Evolutionary conservation across 2,797 vertebrate genomes (phyloP), one percentile per base, ranked within the genome.

Genomic region (Morus bassanus): DNA sequence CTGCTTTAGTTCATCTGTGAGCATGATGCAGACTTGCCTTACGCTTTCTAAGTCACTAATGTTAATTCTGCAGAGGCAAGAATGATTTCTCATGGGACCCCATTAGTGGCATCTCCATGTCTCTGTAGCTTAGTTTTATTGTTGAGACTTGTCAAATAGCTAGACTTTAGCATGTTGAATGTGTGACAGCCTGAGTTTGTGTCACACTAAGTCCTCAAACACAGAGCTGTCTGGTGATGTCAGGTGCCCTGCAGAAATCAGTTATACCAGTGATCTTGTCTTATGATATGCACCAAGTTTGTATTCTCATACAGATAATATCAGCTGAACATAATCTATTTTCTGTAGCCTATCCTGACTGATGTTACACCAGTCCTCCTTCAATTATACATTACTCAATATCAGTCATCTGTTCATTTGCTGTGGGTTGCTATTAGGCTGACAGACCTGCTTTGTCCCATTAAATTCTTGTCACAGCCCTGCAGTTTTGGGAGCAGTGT

Each of bases 181-280:
- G 37, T 89, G 84, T 87, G 93, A 80, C 91, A 96, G 48, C 25
- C 75, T 25, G n/a, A 91, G 48, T 91, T 93, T 85, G 18, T 93
- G 63, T 96, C 92, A 77, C 75, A 68, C 33, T 30, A 45, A 56
- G 65, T 86, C 46, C 43, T 86, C 46, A 91, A 80, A 64, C 45
- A 41, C 33, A 18, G 35, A 3, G 12, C 10, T 88, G 48, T 25
- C 61, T 72, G 69, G 51, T 78, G 69, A 64, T 74, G 85, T 92
- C 80, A 78, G 54, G 37, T 87, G 72, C 84, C 39, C 63, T 92
- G 75, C 63, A 92, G 91, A 74, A 85, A 50, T 77, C 43, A n/a
- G 51, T 89, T 67, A 76, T 30, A 74, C 11, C 70, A 85, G 30
- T 0, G 0, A 31, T 64, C 45, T 74, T 53, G 30, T 45, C 24